Conservation (phyloP, 2,797 vertebrate species). For the Prionace glauca region DNA sequence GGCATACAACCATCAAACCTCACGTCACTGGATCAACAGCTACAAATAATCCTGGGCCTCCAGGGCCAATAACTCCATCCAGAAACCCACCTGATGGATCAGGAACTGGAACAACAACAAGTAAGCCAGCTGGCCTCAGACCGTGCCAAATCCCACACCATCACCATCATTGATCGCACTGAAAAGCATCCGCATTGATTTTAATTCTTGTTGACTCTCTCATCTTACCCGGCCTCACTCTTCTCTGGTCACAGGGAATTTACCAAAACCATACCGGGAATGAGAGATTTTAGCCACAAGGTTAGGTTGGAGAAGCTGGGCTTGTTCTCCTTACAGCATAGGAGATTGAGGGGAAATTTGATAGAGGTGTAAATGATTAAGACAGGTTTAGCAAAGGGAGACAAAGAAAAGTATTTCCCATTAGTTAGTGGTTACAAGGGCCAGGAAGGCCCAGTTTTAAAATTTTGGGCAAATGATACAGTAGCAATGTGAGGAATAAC, state of each 20-base stretch:
- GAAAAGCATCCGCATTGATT: neutral
- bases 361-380: neutral
- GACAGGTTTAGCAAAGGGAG: neutral
- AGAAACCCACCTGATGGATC: neutral
- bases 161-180: neutral
- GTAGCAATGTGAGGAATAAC: neutral
- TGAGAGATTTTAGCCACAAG: neutral
- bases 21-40: neutral
- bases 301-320: too few species aligned
- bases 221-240: neutral
- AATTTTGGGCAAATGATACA: neutral
- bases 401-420: neutral
- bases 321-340: too few species aligned
- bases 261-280: too few species aligned
- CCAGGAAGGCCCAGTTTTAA: neutral
- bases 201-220: neutral
- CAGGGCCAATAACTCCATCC: neutral
- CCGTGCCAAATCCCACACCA: neutral
- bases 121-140: neutral
- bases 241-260: too few species aligned
- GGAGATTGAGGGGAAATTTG: neutral
- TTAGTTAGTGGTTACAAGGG: neutral
- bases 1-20: neutral
- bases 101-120: neutral
- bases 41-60: neutral